Percentiles rank a stretch among this genome's conserved stretches.
Conservation (phyloP, 2,113 vertebrate species). For the Globicephala melas region DNA sequence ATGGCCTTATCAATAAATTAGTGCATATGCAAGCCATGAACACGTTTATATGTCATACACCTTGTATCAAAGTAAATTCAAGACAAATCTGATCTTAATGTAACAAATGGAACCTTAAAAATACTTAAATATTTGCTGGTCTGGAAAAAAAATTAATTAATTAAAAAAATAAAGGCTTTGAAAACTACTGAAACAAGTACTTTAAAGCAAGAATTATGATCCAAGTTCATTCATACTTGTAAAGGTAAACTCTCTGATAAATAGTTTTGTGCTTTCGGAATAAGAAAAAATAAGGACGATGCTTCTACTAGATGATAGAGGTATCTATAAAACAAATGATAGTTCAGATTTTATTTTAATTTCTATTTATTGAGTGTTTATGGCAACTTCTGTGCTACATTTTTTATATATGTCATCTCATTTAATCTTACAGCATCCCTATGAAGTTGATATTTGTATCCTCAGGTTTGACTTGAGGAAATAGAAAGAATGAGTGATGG, state of each 20-base stretch:
- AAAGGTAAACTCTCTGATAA: neutral
- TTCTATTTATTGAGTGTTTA: neutral
- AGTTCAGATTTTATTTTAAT: neutral
- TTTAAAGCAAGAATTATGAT: neutral
- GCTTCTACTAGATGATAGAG: too few relatives aligned
- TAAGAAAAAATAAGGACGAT: neutral
- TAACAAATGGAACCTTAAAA: neutral
- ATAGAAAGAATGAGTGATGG: neutral
- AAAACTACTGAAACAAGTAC: neutral
- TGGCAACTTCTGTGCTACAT: neutral
- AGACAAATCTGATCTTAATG: neutral
- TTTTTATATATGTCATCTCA: neutral
- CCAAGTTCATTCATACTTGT: neutral
- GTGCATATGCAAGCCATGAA: neutral
- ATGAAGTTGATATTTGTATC: neutral
- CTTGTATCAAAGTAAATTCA: constrained; percentile 3
- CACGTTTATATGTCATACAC: neutral
- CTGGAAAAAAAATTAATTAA: neutral
- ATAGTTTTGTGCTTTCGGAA: neutral
- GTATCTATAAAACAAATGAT: neutral
- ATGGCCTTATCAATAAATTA: neutral
- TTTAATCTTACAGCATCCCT: neutral
- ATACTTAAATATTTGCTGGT: constrained; percentile 12
- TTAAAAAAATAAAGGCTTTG: neutral
- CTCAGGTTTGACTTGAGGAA: neutral